Evolutionary conservation across 2,888 invertebrate genomes (phyloP).

Genomic region (Drosophila trichaetosa): DNA sequence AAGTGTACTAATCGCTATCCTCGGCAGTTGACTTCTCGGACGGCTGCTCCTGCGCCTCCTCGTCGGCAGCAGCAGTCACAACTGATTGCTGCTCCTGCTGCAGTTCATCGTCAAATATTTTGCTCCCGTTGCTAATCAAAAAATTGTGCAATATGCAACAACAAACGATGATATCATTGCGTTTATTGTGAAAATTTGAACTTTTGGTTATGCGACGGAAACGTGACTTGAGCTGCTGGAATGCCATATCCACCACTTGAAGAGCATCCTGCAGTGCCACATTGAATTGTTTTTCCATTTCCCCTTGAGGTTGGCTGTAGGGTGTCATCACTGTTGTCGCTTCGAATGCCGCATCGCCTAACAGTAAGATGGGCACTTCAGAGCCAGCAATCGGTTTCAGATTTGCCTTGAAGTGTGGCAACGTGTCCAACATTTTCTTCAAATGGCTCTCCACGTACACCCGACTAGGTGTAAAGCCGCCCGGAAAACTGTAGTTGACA

Average conservation of each 20-base stretch:
- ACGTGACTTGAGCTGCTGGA: conserved; percentile 2
- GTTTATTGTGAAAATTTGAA: neutral
- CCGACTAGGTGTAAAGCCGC: neutral
- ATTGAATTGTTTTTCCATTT: neutral
- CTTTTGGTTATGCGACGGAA: conserved; percentile 3
- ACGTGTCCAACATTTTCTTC: neutral
- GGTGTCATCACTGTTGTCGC: conserved; percentile 15
- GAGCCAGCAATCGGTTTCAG: neutral
- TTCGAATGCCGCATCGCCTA: neutral
- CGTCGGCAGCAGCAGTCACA: neutral
- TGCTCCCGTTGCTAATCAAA: neutral
- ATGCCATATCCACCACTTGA: neutral
- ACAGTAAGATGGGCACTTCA: neutral
- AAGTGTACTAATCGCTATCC: neutral
- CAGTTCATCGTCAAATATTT: neutral
- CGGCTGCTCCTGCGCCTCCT: neutral
- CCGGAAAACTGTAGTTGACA: neutral
- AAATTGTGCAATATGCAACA: conserved; percentile 17
- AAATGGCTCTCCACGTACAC: neutral
- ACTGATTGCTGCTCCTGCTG: neutral
- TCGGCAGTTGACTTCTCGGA: neutral
- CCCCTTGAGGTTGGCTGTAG: neutral
- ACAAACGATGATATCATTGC: conserved; percentile 1
- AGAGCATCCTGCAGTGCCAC: neutral
- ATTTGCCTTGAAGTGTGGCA: neutral